Conservation (phyloP, 30 jellyfish, hydroid and myxozoan genomes). For the Rhopilema esculentum region DNA sequence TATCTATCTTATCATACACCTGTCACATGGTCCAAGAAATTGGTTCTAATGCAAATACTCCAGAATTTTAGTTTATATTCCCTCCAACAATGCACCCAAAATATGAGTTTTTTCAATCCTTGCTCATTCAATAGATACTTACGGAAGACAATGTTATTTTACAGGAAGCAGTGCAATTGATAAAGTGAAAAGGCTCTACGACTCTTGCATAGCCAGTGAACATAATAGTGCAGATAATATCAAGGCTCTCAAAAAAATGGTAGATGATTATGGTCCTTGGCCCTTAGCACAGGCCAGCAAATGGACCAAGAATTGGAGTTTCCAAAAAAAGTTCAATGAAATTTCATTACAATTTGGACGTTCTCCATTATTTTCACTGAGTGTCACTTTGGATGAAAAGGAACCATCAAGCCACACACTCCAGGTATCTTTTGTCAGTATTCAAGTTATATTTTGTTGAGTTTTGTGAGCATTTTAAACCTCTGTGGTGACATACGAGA, state of each 20-base stretch:
- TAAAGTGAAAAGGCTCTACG: constrained; percentile 33
- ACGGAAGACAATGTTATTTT: not conserved
- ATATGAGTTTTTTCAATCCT: too few species aligned
- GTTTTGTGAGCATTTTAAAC: too few species aligned
- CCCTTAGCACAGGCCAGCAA: constrained; percentile 28
- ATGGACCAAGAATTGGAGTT: constrained; percentile 45
- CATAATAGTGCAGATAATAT: not conserved
- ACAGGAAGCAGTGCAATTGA: constrained; percentile 48
- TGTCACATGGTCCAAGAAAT: too few species aligned
- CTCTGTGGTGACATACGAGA: too few species aligned
- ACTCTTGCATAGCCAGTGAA: constrained; percentile 60
- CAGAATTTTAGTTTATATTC: too few species aligned
- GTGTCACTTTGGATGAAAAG: constrained; percentile 26
- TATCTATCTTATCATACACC: too few species aligned
- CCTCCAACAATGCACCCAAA: too few species aligned
- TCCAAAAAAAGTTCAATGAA: constrained; percentile 22
- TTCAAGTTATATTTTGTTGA: too few species aligned
- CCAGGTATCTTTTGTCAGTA: constrained; percentile 7
- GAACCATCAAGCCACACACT: constrained; percentile 21
- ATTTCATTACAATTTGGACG: not conserved
- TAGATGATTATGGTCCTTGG: constrained; percentile 57
- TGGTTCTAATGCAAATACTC: too few species aligned
- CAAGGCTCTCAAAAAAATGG: not conserved
- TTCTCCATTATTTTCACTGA: constrained; percentile 13
- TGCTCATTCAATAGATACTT: too few species aligned